Percentiles rank a stretch among this genome's conserved stretches.
phyloP scores from a whole-genome alignment of 2,888 invertebrate genomes.

The Agrochola lychnidis region DNA sequence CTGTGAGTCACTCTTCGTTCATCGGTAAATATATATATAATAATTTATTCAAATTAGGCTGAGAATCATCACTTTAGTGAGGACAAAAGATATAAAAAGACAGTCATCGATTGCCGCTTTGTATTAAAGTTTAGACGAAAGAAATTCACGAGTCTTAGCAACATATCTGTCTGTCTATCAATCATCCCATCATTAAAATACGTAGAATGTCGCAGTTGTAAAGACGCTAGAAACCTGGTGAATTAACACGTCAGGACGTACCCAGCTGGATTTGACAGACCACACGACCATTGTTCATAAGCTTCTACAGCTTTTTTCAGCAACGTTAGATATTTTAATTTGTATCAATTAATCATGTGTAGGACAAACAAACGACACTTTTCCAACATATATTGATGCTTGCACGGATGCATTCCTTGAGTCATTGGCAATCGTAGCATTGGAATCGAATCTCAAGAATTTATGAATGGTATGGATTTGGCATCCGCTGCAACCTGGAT shows the following conservation, averaged over 20 bases:
- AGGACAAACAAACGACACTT: not conserved
- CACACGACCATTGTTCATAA: not conserved
- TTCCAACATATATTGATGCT: constrained; percentile 11
- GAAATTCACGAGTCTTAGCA: no score
- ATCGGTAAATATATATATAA: not conserved
- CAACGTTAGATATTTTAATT: not conserved
- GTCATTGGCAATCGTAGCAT: constrained; percentile 38
- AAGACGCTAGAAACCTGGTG: not conserved
- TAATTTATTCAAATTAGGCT: not conserved
- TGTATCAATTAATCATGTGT: not conserved
- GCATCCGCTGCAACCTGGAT: constrained; percentile 34
- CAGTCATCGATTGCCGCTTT: not conserved
- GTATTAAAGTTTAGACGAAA: not conserved
- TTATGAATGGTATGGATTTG: constrained; percentile 51
- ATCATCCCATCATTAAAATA: not conserved
- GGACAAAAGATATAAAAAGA: not conserved
- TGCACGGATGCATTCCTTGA: constrained; percentile 23
- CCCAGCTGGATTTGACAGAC: not conserved
- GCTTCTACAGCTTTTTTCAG: not conserved
- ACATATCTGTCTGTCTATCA: no score
- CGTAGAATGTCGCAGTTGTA: not conserved
- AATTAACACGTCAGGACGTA: not conserved
- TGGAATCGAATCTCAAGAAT: constrained; percentile 35
- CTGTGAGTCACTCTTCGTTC: not conserved
- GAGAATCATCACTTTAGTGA: not conserved